Evolutionary conservation across 2,113 vertebrate genomes (phyloP).

Genomic region (Psammodynastes pulverulentus): DNA sequence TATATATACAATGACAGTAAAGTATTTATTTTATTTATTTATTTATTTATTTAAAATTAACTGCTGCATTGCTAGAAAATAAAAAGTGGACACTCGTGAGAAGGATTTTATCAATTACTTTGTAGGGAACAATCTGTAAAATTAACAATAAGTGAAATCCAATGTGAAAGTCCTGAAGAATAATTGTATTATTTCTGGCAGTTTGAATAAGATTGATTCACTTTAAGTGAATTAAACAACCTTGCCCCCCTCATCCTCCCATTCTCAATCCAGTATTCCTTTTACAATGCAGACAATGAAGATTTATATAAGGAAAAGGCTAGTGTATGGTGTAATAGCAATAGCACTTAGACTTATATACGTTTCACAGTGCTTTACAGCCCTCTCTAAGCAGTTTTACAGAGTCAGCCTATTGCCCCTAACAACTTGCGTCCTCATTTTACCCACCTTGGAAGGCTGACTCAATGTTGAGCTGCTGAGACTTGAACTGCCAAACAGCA

Average conservation of each 20-base stretch:
- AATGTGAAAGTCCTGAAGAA: constrained; percentile 21
- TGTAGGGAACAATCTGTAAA: neutral
- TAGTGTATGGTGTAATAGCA: neutral
- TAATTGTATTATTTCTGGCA: constrained; percentile 34
- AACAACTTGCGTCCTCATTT: no score
- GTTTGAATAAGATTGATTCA: neutral
- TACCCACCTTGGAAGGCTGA: no score
- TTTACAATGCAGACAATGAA: neutral
- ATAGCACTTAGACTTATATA: no score
- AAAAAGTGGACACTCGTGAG: neutral
- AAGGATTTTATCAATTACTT: neutral
- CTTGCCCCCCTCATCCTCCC: neutral
- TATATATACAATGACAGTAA: no score
- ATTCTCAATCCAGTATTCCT: neutral
- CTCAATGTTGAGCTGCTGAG: no score
- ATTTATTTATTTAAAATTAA: no score
- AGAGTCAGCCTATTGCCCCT: no score
- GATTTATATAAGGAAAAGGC: neutral
- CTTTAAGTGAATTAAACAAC: neutral
- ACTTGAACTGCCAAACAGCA: no score
- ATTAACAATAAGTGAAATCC: neutral
- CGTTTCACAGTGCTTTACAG: no score
- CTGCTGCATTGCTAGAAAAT: neutral
- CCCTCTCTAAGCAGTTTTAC: no score
- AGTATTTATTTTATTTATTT: no score